phyloP scores from a whole-genome alignment of 2,888 invertebrate genomes.

The Lithophane ornitopus region DNA sequence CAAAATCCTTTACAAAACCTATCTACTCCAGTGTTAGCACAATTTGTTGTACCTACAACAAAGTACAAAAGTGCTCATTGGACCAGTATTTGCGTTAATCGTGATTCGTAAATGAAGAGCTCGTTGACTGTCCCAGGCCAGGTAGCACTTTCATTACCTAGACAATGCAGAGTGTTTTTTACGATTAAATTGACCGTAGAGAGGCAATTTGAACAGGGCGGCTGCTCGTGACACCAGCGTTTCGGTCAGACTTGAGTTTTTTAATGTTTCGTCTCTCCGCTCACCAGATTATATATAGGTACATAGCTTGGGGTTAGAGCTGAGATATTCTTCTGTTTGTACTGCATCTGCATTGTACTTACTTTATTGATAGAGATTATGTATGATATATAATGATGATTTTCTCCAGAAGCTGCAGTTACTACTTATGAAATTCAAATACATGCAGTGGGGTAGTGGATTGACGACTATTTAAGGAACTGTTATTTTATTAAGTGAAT shows the following conservation, averaged over 20 bases:
- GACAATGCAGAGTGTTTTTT: conserved; percentile 88
- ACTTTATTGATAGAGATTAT: neutral
- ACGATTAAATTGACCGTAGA: conserved; percentile 88
- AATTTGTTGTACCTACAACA: conserved; percentile 28
- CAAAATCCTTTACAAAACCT: conserved; percentile 8
- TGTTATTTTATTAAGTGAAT: neutral
- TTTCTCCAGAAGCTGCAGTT: neutral
- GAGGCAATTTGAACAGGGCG: conserved; percentile 86
- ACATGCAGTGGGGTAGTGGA: neutral
- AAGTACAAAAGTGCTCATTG: conserved; percentile 45
- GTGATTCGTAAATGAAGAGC: conserved; percentile 72
- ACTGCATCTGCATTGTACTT: neutral
- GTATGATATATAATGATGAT: neutral
- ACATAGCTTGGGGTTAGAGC: neutral
- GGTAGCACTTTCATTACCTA: conserved; percentile 83
- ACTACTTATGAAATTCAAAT: neutral
- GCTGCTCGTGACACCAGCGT: conserved; percentile 86
- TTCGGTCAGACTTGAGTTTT: conserved; percentile 81
- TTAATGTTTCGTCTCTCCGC: conserved; percentile 84
- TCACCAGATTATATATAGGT: conserved; percentile 45
- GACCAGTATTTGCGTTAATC: conserved; percentile 67
- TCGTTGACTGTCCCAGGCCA: conserved; percentile 71
- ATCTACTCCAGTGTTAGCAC: conserved; percentile 3
- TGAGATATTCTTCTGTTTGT: conserved; percentile 1
- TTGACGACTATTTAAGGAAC: too few species aligned